These are phyloP conservation scores for Empis livida DNA, from an alignment of 2,888 invertebrate species.

Conservation along the genomic window DNA sequence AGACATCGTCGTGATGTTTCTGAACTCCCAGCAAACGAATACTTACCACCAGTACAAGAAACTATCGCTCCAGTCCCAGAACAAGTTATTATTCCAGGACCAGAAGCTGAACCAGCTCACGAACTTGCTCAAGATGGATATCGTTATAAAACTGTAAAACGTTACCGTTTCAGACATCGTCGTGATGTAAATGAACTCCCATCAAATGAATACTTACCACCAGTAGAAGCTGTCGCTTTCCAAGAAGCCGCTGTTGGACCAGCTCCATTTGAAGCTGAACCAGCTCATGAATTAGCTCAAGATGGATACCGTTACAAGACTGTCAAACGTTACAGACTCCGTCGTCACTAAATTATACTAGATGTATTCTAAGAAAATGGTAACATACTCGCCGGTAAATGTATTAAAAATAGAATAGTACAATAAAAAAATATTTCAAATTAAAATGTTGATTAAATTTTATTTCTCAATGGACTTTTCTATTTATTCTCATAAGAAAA, in stretches of 20 bases:
- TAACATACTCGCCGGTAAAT: too few relatives aligned
- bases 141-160: constrained; percentile 20
- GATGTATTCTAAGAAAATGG: too few relatives aligned
- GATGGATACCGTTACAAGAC: constrained; percentile 11
- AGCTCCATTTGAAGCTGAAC: constrained; percentile 8
- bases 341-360: constrained; percentile 4
- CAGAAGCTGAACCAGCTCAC: constrained; percentile 17
- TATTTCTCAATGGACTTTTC: too few relatives aligned
- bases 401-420: too few relatives aligned
- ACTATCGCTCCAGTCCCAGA: neutral
- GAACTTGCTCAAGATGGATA: constrained; percentile 21
- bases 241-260: constrained; percentile 5
- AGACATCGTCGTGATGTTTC: constrained; percentile 16
- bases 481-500: too few relatives aligned
- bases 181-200: constrained; percentile 20
- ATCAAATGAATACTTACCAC: constrained; percentile 21
- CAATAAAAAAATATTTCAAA: too few relatives aligned
- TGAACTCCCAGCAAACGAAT: constrained; percentile 16
- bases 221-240: constrained; percentile 9
- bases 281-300: constrained; percentile 14
- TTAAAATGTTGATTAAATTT: too few relatives aligned
- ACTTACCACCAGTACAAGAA: constrained; percentile 13
- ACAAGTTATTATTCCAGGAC: neutral
- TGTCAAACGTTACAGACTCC: constrained; percentile 12
- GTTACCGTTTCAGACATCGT: constrained; percentile 19